Evolutionary conservation across 2,113 vertebrate genomes (phyloP).

Genomic region (Crotalus tigris): DNA sequence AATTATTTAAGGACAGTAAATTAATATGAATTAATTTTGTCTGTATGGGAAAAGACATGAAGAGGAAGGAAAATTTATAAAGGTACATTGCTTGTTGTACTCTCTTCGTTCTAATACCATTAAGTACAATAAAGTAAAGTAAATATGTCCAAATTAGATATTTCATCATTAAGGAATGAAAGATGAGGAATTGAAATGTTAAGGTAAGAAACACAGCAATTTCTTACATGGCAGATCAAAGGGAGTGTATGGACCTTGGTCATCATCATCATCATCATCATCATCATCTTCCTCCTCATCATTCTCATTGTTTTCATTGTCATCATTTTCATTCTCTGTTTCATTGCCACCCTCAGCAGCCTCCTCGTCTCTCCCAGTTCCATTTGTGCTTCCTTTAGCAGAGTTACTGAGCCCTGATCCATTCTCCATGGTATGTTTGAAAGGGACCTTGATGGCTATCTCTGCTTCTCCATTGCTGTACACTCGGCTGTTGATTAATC

Average conservation of each 20-base stretch:
- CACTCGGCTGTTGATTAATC: constrained; percentile 85
- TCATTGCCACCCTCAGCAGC: constrained; percentile 76
- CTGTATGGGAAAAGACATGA: neutral
- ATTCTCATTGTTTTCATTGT: constrained; percentile 86
- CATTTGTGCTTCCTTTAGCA: constrained; percentile 63
- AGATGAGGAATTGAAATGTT: neutral
- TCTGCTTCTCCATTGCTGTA: constrained; percentile 90
- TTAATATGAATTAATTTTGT: neutral
- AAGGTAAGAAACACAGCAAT: neutral
- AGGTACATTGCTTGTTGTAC: neutral
- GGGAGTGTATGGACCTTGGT: constrained; percentile 86
- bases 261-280: constrained; percentile 73
- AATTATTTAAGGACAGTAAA: neutral
- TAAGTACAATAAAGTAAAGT: neutral
- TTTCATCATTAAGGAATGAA: neutral
- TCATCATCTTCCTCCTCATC: constrained; percentile 92
- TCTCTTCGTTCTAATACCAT: neutral
- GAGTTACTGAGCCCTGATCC: constrained; percentile 75
- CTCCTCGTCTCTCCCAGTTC: constrained; percentile 67
- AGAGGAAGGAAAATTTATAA: neutral
- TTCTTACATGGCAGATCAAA: constrained; percentile 86
- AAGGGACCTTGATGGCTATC: constrained; percentile 80
- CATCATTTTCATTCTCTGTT: constrained; percentile 85
- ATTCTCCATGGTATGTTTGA: constrained; percentile 83
- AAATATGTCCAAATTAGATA: neutral